These are phyloP conservation scores for Campoletis sonorensis DNA, from an alignment of 1,140 invertebrate species.

Conservation along the genomic window DNA sequence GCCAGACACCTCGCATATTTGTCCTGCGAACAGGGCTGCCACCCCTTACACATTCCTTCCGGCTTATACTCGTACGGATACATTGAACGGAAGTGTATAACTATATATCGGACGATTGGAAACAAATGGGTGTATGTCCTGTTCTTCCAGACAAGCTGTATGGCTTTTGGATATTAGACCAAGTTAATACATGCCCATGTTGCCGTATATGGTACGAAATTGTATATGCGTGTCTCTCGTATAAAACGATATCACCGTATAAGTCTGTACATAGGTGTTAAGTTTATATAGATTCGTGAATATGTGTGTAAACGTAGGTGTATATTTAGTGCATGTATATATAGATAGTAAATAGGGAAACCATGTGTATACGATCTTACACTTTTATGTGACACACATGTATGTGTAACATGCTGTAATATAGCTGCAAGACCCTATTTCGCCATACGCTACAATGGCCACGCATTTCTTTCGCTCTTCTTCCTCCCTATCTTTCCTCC, in stretches of 20 bases:
- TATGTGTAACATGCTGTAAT: constrained; percentile 25
- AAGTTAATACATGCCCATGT: too few species aligned
- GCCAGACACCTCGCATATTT: constrained; percentile 49
- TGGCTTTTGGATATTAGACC: neutral
- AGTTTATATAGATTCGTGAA: neutral
- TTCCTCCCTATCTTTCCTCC: constrained; percentile 9
- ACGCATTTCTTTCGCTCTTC: constrained; percentile 19
- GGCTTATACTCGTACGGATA: constrained; percentile 39
- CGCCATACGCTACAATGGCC: constrained; percentile 24
- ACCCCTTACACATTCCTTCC: constrained; percentile 41
- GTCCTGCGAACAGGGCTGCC: constrained; percentile 12
- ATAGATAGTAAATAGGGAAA: neutral
- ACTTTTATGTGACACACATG: neutral
- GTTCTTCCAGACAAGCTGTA: neutral
- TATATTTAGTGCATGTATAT: neutral
- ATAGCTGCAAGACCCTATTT: constrained; percentile 25
- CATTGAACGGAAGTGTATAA: neutral
- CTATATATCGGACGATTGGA: neutral
- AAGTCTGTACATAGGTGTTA: too few species aligned
- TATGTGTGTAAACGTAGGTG: neutral
- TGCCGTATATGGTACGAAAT: neutral
- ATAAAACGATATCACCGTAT: neutral
- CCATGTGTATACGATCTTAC: neutral
- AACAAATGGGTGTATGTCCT: neutral
- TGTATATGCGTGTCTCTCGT: neutral